Percentiles rank a stretch among this genome's conserved stretches.
Evolutionary conservation across 2,113 vertebrate species (phyloP).

Genomic region (Mungos mungo): DNA sequence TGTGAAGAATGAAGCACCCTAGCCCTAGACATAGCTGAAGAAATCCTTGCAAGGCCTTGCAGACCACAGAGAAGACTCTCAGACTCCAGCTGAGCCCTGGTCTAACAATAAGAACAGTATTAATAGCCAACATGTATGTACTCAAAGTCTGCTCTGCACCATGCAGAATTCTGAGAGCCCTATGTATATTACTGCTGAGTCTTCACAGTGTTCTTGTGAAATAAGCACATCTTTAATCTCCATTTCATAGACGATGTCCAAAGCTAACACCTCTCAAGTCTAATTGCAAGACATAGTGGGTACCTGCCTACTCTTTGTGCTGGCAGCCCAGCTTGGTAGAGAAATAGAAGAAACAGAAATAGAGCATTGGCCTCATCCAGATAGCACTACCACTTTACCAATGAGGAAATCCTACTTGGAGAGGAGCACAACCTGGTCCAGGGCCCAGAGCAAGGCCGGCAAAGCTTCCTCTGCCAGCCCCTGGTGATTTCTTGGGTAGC

Average conservation of each 20-base stretch:
- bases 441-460: background rate
- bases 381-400: background rate
- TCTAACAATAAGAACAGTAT: background rate
- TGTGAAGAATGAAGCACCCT: background rate
- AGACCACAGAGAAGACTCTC: background rate
- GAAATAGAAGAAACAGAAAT: background rate
- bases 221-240: background rate
- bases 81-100: background rate
- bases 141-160: background rate
- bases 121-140: background rate
- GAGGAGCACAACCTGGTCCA: conserved; percentile 1
- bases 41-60: background rate
- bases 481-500: background rate
- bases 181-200: background rate
- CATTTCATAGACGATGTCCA: background rate
- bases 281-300: background rate
- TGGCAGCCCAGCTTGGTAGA: background rate
- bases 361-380: background rate
- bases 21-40: background rate
- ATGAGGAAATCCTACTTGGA: background rate
- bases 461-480: background rate
- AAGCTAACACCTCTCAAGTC: conserved; percentile 15
- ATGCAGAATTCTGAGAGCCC: background rate
- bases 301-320: background rate
- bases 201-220: conserved; percentile 14